phyloP scores from a whole-genome alignment of 2,888 invertebrate genomes.

The Tromatobia lineatoria region DNA sequence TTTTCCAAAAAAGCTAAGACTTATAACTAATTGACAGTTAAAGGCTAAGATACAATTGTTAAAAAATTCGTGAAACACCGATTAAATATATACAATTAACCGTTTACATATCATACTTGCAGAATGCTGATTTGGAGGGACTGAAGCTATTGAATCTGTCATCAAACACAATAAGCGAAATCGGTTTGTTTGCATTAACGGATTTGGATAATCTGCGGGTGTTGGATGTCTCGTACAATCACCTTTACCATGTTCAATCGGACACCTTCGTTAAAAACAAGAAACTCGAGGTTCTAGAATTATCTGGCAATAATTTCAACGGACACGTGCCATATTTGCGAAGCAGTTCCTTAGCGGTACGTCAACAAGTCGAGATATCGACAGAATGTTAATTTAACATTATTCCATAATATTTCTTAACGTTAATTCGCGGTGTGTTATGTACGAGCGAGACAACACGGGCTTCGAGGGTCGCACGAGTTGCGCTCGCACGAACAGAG shows the following conservation, averaged over 20 bases:
- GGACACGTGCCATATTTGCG: slow-evolving; percentile 77
- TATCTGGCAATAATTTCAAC: slow-evolving; percentile 82
- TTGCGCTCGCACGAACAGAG: not conserved
- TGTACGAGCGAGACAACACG: not conserved
- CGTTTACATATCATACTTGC: slow-evolving; percentile 22
- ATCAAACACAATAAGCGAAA: slow-evolving; percentile 85
- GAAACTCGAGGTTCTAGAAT: slow-evolving; percentile 79
- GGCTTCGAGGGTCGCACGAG: not conserved
- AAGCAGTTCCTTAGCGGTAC: slow-evolving; percentile 78
- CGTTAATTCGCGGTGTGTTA: not conserved
- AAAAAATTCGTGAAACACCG: too few relatives aligned
- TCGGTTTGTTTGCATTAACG: slow-evolving; percentile 85
- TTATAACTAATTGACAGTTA: too few relatives aligned
- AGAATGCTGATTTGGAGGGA: slow-evolving; percentile 80
- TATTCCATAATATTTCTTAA: not conserved
- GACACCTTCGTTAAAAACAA: slow-evolving; percentile 83
- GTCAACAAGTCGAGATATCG: slow-evolving; percentile 20
- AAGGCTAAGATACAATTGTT: too few relatives aligned
- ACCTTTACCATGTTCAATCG: slow-evolving; percentile 83
- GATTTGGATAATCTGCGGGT: slow-evolving; percentile 85
- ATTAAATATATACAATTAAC: too few relatives aligned
- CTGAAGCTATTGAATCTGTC: slow-evolving; percentile 84
- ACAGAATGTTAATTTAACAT: not conserved
- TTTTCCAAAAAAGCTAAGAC: too few relatives aligned
- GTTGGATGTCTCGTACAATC: slow-evolving; percentile 86